phyloP scores from a whole-genome alignment of 1,140 invertebrate genomes.

The Diabrotica undecimpunctata region DNA sequence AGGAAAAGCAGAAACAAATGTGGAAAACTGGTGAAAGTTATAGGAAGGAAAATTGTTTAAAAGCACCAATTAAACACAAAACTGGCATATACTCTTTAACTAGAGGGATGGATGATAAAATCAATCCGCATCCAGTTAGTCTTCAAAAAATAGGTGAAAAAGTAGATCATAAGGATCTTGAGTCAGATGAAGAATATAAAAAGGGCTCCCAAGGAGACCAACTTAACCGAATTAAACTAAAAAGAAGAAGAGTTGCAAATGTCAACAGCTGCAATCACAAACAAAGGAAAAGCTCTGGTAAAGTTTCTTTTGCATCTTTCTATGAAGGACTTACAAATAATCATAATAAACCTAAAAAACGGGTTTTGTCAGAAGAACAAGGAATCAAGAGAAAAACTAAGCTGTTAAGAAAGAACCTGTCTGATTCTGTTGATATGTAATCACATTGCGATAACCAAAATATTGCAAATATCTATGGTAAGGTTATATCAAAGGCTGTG shows the following conservation, averaged over 20 bases:
- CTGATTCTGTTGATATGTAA: no score
- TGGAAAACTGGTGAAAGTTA: constrained; percentile 72
- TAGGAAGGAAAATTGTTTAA: constrained; percentile 53
- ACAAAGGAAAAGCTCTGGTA: no score
- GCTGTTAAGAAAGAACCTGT: no score
- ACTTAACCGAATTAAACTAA: constrained; percentile 73
- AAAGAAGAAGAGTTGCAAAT: constrained; percentile 54
- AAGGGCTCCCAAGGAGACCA: constrained; percentile 64
- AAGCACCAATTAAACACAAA: constrained; percentile 53
- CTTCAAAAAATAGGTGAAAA: constrained; percentile 56
- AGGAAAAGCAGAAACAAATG: constrained; percentile 78
- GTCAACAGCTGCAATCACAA: no score
- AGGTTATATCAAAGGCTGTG: no score
- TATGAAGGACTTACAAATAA: no score
- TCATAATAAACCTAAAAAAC: no score
- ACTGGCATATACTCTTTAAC: constrained; percentile 59
- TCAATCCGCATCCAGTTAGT: constrained; percentile 42
- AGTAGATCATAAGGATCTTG: constrained; percentile 62
- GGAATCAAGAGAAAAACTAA: no score
- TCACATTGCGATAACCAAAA: no score
- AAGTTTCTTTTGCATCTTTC: no score
- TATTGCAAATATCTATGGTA: no score
- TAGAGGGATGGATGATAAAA: constrained; percentile 31
- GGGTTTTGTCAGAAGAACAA: no score
- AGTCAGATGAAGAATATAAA: constrained; percentile 48